These are phyloP conservation scores for Solea solea DNA, from an alignment of 2,113 vertebrate species.

Conservation along the genomic window DNA sequence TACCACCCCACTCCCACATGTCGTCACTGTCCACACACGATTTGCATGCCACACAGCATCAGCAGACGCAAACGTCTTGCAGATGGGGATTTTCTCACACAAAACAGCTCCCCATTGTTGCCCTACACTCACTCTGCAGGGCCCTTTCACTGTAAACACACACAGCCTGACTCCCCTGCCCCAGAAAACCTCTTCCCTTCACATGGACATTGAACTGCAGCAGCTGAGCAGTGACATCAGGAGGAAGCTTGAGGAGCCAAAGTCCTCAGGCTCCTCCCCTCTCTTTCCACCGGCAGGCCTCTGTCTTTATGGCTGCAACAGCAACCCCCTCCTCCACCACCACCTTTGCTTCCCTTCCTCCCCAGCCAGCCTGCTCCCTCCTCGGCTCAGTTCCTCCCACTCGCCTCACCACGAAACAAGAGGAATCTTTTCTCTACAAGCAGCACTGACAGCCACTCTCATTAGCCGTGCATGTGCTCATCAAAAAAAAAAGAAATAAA, in stretches of 20 bases:
- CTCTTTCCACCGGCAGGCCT: slow-evolving; percentile 11
- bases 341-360: slow-evolving; percentile 12
- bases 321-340: slow-evolving; percentile 24
- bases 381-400: slow-evolving; percentile 61
- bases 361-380: slow-evolving; percentile 25
- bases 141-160: slow-evolving; percentile 62
- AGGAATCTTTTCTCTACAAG: slow-evolving; percentile 46
- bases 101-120: slow-evolving; percentile 53
- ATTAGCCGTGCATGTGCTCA: slow-evolving; percentile 2
- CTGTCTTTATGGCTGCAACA: slow-evolving; percentile 40
- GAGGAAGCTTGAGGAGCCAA: slow-evolving; percentile 57
- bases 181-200: slow-evolving; percentile 26
- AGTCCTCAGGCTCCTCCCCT: slow-evolving; percentile 55
- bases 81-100: slow-evolving; percentile 51
- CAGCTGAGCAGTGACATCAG: slow-evolving; percentile 76
- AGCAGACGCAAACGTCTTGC: slow-evolving; percentile 33
- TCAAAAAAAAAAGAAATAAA: slow-evolving; percentile 1
- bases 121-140: slow-evolving; percentile 31
- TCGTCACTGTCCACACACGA: slow-evolving; percentile 33
- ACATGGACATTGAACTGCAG: slow-evolving; percentile 61
- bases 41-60: slow-evolving; percentile 19
- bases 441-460: slow-evolving; percentile 16
- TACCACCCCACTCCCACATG: slow-evolving; percentile 15
- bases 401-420: slow-evolving; percentile 40
- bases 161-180: slow-evolving; percentile 16